A percentile compares a stretch with the other conserved stretches of the same genome.
These are phyloP conservation scores for Tursiops truncatus DNA, from an alignment of 2,113 vertebrate species.

Conservation along the genomic window DNA sequence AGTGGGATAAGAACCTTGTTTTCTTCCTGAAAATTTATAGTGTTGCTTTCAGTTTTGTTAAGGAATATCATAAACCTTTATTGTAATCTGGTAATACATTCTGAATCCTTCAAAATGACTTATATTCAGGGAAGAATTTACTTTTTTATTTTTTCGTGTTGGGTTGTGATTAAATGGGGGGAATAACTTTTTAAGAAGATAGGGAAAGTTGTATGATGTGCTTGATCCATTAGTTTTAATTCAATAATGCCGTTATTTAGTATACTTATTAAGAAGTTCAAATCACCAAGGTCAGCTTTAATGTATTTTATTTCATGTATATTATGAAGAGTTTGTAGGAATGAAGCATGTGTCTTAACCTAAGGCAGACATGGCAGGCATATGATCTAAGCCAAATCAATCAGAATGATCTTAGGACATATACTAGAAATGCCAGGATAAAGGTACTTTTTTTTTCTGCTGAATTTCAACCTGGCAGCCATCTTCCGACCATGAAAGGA, in stretches of 20 bases:
- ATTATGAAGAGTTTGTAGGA: background rate
- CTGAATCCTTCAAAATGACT: slow-evolving; percentile 21
- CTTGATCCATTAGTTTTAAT: background rate
- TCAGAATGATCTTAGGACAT: background rate
- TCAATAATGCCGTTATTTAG: background rate
- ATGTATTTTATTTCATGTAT: background rate
- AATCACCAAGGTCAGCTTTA: background rate
- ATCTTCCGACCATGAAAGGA: background rate
- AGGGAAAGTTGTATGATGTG: background rate
- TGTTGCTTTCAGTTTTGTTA: background rate
- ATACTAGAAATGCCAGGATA: background rate
- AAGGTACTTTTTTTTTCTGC: background rate
- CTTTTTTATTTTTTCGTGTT: background rate
- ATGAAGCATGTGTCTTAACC: background rate
- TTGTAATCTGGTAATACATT: slow-evolving; percentile 13
- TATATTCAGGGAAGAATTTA: background rate
- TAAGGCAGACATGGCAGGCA: background rate
- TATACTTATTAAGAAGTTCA: background rate
- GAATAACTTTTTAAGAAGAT: background rate
- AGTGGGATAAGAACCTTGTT: background rate
- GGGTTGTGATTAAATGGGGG: background rate
- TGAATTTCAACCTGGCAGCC: background rate
- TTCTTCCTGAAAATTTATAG: background rate
- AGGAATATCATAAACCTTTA: background rate
- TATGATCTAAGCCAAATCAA: background rate